Evolutionary conservation across 2,113 vertebrate species (phyloP), one percentile per base, ranked within the genome.

Genomic region (Casuarius casuarius): DNA sequence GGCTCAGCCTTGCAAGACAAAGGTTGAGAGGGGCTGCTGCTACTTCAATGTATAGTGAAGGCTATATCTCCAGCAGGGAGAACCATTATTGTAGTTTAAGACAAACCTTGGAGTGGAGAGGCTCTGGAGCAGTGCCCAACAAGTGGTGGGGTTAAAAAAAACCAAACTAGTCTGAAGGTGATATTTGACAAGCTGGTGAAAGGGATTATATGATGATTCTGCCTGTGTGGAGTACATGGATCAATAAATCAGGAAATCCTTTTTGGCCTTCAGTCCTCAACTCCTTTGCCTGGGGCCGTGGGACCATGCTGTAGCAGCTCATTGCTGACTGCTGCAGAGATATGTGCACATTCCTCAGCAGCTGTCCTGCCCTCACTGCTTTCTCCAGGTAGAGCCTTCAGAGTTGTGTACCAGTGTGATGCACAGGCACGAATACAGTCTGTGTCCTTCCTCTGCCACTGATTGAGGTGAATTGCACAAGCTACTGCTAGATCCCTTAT

Each of bases 271-370:
- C 9, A 40, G 18, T 84, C 46, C 46, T 62, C 33, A 77, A 40
- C 8, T 12, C 9, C 11, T 29, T 63, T 48, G 51, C 9, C 54
- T 12, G 7, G n/a, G 62, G 35, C 44, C 40, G 38, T 54, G 31
- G 74, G 35, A 80, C 40, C 33, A 16, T 42, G 23, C 82, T 58
- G 56, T 61, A 56, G 81, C 56, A 65, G 46, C 35, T 90, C 17
- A 0, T 5, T 61, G 28, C 31, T 75, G 44, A 10, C 29, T 74
- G 44, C 38, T 40, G 40, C 16, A 16, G 11, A 20, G 25, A 9
- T 3, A 9, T 17, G 12, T 33, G 3, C 0, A 0, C 12, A 46
- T 40, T n/a, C n/a, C 48, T 84, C 3, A 0, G 42, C 31, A 44
- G 22, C 56, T 61, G 42, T 65, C n/a, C 56, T 81, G 42, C 73